Base-by-base conservation (phyloP, 2,888 invertebrate genomes). In the Pristionchus maxplancki region DNA sequence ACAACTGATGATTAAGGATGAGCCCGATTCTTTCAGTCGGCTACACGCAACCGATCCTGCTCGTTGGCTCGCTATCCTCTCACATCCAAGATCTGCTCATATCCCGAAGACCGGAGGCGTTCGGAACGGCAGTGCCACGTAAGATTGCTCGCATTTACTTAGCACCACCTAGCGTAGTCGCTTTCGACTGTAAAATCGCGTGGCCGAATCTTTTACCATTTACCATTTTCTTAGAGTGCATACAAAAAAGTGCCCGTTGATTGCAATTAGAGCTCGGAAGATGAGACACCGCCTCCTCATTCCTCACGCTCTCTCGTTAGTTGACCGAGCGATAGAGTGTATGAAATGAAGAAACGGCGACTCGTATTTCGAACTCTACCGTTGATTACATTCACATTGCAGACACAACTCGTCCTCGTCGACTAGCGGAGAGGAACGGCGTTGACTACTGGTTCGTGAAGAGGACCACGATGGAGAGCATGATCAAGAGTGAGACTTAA, bases 381-480 rank as follows among this genome's bases (percentile, higher is more conserved):
- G n/a, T n/a, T n/a, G n/a, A n/a, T n/a, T n/a, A n/a, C n/a, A n/a
- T n/a, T n/a, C n/a, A n/a, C 58, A 62, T 74, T 24, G 1, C 78
- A 87, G 87, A 87, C 44, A 87, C 87, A 11, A 87, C 87, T 44
- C 87, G 87, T 4, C 78, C 87, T 24, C 50, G 44, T 53, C 50
- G 87, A 28, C 34, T 78, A 9, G 5, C 37, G 17, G 87, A 87
- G 62, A 34, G 37, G n/a, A 37, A 87, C 78, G 87, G 87, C 37
- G 40, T 40, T n/a, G 78, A 87, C 20, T 87, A 87, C 58, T 87
- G 87, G 87, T 87, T 87, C 62, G 87, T 87, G 58, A 87, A 87
- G 62, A 53, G 24, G 15, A 37, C 53, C 15, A 87, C 87, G n/a
- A 87, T 87, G 87, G 87, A 87, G 44, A 74, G 48, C 28, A 87